phyloP scores from a whole-genome alignment of 2,113 vertebrate genomes.

The Poecile atricapillus region DNA sequence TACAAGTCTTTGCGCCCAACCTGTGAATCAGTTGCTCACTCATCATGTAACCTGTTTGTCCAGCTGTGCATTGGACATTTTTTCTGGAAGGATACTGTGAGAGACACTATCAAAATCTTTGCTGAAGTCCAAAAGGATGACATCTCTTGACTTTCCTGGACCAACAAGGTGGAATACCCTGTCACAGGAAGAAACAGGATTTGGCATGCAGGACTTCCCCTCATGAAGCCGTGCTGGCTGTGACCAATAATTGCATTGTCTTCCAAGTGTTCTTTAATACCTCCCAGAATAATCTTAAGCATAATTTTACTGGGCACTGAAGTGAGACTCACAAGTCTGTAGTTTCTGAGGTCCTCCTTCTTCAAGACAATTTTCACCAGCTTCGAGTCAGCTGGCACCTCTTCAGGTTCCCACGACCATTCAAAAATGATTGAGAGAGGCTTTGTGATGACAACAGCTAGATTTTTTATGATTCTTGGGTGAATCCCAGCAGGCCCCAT shows the following conservation, averaged over 20 bases:
- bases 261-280: neutral
- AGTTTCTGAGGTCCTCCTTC: neutral
- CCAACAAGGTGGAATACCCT: neutral
- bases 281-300: neutral
- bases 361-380: neutral
- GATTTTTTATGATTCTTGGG: neutral
- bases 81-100: neutral
- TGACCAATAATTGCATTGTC: neutral
- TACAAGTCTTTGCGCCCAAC: neutral
- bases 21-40: neutral
- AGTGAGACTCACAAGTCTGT: neutral
- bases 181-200: neutral
- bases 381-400: neutral
- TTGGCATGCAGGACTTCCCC: fast-evolving
- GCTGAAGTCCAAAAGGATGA: neutral
- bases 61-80: neutral
- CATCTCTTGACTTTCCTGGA: neutral
- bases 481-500: neutral
- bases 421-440: neutral
- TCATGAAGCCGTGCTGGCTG: fast-evolving
- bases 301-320: neutral
- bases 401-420: neutral
- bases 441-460: neutral
- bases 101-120: neutral
- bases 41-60: fast-evolving